These are phyloP conservation scores for Darevskia mixta DNA, from an alignment of 2,797 vertebrate genomes.

Conservation along the genomic window DNA sequence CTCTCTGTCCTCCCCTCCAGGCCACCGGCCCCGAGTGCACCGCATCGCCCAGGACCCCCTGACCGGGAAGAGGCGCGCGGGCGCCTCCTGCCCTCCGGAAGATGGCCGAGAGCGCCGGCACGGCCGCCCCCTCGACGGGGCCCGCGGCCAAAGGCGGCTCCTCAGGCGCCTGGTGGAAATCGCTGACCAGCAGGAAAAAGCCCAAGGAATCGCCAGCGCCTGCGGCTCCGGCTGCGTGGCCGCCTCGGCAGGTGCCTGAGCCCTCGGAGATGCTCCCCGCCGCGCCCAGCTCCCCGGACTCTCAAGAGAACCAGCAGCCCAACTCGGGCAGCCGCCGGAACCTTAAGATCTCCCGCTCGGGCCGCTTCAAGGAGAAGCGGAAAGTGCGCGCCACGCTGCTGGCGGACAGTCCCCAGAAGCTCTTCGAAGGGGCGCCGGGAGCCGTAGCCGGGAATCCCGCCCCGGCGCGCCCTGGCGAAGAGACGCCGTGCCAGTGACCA, in stretches of 20 bases:
- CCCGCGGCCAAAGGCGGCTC: constrained; percentile 42
- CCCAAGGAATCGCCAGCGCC: constrained; percentile 76
- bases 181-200: constrained; percentile 86
- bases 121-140: constrained; percentile 43
- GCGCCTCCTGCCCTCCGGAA: not conserved
- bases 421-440: constrained; percentile 73
- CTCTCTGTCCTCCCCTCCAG: not conserved
- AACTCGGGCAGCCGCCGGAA: constrained; percentile 84
- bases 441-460: not conserved
- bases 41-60: not conserved
- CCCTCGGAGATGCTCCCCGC: constrained; percentile 39
- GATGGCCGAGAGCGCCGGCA: constrained; percentile 70
- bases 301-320: constrained; percentile 69
- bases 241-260: constrained; percentile 48
- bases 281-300: constrained; percentile 49
- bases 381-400: constrained; percentile 86
- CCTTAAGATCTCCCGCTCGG: constrained; percentile 91
- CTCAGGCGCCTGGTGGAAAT: constrained; percentile 88
- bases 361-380: constrained; percentile 91
- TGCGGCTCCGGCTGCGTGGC: constrained; percentile 47
- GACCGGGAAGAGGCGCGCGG: not conserved
- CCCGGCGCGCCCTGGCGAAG: constrained; percentile 60
- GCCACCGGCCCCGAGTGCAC: not conserved
- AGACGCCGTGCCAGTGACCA: constrained; percentile 67
- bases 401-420: constrained; percentile 76